Evolutionary conservation across 2,113 vertebrate species (phyloP).

Genomic region (Tor tambroides): DNA sequence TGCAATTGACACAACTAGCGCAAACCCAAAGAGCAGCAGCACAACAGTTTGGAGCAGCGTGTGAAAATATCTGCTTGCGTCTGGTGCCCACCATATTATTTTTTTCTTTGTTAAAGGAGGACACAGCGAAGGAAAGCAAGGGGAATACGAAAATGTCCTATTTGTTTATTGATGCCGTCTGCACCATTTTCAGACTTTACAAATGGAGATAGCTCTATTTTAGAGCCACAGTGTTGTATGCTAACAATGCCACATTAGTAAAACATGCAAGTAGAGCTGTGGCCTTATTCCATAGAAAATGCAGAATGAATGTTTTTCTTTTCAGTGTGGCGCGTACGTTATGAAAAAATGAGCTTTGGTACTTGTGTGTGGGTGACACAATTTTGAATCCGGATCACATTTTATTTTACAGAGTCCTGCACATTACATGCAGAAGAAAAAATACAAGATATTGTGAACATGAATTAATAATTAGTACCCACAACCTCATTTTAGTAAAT

Average conservation of each 20-base stretch:
- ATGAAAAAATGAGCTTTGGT: neutral
- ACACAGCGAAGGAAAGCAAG: neutral
- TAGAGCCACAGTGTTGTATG: neutral
- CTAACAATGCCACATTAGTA: neutral
- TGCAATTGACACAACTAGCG: conserved; percentile 59
- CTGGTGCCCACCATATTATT: neutral
- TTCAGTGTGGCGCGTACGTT: neutral
- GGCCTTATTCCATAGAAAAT: neutral
- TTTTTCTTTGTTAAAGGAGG: neutral
- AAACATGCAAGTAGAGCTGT: neutral
- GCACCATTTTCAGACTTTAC: neutral
- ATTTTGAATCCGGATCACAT: neutral
- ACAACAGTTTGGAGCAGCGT: conserved; percentile 33
- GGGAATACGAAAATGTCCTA: neutral
- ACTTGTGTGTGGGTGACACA: neutral
- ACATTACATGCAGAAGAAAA: neutral
- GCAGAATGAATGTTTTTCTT: neutral
- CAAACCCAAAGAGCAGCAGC: conserved; percentile 43
- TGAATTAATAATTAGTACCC: neutral
- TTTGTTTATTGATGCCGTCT: conserved; percentile 17
- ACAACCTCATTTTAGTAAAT: neutral
- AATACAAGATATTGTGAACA: too few species aligned
- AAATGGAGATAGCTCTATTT: neutral
- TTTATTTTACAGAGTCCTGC: neutral
- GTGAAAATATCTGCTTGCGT: conserved; percentile 7